phyloP scores from a whole-genome alignment of 2,888 invertebrate genomes.

The Celastrina argiolus region DNA sequence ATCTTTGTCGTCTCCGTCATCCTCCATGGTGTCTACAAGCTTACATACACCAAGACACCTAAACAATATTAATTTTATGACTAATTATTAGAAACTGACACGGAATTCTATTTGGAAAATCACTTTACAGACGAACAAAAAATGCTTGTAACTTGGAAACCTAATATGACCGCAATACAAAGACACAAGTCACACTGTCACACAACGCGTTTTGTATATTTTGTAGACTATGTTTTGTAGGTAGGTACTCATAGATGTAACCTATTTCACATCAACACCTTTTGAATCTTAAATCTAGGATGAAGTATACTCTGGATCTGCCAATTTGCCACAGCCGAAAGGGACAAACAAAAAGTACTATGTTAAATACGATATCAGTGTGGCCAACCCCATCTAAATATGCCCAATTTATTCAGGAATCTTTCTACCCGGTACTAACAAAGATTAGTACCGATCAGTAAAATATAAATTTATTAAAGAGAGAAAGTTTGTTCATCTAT shows the following conservation, averaged over 20 bases:
- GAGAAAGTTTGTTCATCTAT: too few species aligned
- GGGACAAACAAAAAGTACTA: too few species aligned
- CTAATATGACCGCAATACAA: not conserved
- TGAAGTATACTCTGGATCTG: too few species aligned
- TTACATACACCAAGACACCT: constrained; percentile 18
- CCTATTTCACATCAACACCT: not conserved
- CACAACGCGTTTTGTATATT: not conserved
- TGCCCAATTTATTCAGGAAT: too few species aligned
- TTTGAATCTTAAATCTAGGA: too few species aligned
- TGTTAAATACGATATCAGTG: too few species aligned
- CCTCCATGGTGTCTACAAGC: constrained; percentile 78
- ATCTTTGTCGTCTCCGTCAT: constrained; percentile 90
- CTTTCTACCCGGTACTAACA: too few species aligned
- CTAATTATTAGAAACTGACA: not conserved
- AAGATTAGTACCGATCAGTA: too few species aligned
- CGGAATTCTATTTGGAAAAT: constrained; percentile 5
- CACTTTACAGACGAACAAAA: not conserved
- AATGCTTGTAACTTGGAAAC: not conserved
- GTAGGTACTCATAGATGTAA: not conserved
- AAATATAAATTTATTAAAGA: too few species aligned
- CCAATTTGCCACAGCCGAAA: too few species aligned
- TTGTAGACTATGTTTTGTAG: not conserved
- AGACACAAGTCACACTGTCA: too few species aligned
- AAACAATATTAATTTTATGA: constrained; percentile 3
- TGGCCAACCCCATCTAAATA: too few species aligned